Base-by-base conservation (phyloP, 2,888 invertebrate genomes). In the Leptinotarsa peninsularis region DNA sequence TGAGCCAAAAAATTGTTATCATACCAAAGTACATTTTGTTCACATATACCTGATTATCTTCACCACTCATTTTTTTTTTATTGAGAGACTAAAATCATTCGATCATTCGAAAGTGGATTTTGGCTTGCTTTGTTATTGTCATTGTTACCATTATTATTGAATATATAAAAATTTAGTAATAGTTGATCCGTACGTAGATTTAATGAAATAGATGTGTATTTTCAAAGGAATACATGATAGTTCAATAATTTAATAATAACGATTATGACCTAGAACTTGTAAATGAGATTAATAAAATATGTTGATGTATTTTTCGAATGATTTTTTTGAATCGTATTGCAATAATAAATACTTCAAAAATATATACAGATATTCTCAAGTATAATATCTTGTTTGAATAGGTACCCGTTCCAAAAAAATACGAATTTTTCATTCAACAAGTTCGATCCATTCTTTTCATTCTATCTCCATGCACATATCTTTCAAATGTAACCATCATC, bases 161-260 rank as follows among this genome's bases (percentile, higher is more conserved):
- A 86, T 85, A 87, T 86, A 86, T 87, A 86, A 87, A 84, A 86
- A 85, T 87, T 85, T 87, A 87, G 86, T 83, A 83, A 88, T 88
- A 88, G 88, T 87, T 87, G 86, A 88, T 83, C 86, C 86, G 85
- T 88, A 86, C 79, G 86, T 88, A 88, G 87, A 82, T 87, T 87
- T 88, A 87, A 85, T 84, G 86, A 86, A 83, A 82, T 82, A 86
- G 83, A 84, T 83, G 85, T 86, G 86, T 87, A 88, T 87, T 87
- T 87, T 85, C 82, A 84, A 86, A 83, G 79, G 84, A 86, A 86
- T 86, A 86, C 86, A 85, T 85, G 82, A 85, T 86, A 87, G 86
- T 84, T 85, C 84, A 83, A 82, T 85, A 82, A 85, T 82, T 84
- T 85, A 85, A 83, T 83, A 83, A 82, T 83, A 82, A 84, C 79